Conservation (phyloP, 2,113 vertebrate genomes). For the Ceratotherium simum region DNA sequence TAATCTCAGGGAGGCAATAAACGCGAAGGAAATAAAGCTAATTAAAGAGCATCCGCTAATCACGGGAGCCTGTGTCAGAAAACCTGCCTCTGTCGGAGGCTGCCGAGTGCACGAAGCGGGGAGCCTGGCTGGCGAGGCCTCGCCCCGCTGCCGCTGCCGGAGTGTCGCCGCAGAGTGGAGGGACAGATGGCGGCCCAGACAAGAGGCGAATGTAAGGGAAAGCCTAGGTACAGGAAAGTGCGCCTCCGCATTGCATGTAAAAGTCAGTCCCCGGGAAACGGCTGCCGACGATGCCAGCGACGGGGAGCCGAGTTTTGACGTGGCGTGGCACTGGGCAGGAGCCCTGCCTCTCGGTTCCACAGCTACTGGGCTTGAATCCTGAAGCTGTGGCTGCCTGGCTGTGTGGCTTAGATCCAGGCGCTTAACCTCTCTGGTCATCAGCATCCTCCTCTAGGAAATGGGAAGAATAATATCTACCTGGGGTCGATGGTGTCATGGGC, state of each 20-base stretch:
- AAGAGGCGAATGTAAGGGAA: background rate
- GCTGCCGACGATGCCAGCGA: background rate
- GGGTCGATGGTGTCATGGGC: background rate
- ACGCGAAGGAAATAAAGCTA: background rate
- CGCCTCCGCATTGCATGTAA: background rate
- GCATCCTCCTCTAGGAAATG: background rate
- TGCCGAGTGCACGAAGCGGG: conserved; percentile 31
- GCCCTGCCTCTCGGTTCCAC: background rate
- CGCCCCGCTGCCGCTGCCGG: background rate
- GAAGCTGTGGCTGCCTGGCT: background rate
- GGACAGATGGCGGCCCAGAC: conserved; percentile 64
- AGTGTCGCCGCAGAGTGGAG: background rate
- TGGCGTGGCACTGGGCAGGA: background rate
- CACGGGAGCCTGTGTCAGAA: conserved; percentile 37
- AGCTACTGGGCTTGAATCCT: background rate
- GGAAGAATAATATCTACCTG: background rate
- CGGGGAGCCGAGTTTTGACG: background rate
- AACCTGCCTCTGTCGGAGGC: conserved; percentile 40
- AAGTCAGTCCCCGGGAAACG: conserved; percentile 40
- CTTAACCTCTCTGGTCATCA: background rate
- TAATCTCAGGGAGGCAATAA: conserved; percentile 57
- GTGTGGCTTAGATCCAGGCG: background rate
- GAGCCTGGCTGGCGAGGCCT: conserved; percentile 21
- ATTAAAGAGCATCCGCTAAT: conserved; percentile 68
- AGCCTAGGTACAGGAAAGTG: background rate